Conservation (phyloP, 2,888 invertebrate genomes). For the Hemistola chrysoprasaria region DNA sequence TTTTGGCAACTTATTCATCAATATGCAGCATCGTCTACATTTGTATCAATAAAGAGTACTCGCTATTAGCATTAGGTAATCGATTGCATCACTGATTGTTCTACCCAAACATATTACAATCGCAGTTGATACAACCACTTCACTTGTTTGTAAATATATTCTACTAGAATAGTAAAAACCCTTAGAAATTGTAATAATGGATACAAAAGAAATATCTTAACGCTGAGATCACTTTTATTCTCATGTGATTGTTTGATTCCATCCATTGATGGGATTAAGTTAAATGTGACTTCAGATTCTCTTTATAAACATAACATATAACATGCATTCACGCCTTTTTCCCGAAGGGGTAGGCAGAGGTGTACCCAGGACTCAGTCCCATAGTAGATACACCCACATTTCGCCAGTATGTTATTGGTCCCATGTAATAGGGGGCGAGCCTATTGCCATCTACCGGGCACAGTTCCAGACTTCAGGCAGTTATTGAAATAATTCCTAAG, state of each 20-base stretch:
- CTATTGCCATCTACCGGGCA: no score
- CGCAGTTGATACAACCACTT: slow-evolving; percentile 39
- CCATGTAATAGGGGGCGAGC: no score
- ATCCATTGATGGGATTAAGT: slow-evolving; percentile 8
- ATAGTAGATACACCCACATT: no score
- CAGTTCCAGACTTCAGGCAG: no score
- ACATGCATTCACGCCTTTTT: no score
- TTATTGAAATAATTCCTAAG: no score
- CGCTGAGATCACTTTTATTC: slow-evolving; percentile 21
- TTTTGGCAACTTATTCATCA: no score
- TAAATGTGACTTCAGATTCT: slow-evolving; percentile 3
- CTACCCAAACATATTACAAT: slow-evolving; percentile 48
- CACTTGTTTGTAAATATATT: slow-evolving; percentile 54
- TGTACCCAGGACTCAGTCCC: no score
- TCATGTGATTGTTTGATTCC: slow-evolving; percentile 13
- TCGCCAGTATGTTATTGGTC: no score
- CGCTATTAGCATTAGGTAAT: slow-evolving; percentile 51
- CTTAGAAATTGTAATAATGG: slow-evolving; percentile 20
- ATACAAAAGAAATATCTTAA: slow-evolving; percentile 23
- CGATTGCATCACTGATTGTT: slow-evolving; percentile 60
- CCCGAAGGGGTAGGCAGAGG: no score
- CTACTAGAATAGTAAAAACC: slow-evolving; percentile 36
- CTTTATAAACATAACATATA: no score
- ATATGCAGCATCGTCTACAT: no score
- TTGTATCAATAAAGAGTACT: slow-evolving; percentile 8